phyloP scores from a whole-genome alignment of 2,113 vertebrate genomes.

The Pogona vitticeps region DNA sequence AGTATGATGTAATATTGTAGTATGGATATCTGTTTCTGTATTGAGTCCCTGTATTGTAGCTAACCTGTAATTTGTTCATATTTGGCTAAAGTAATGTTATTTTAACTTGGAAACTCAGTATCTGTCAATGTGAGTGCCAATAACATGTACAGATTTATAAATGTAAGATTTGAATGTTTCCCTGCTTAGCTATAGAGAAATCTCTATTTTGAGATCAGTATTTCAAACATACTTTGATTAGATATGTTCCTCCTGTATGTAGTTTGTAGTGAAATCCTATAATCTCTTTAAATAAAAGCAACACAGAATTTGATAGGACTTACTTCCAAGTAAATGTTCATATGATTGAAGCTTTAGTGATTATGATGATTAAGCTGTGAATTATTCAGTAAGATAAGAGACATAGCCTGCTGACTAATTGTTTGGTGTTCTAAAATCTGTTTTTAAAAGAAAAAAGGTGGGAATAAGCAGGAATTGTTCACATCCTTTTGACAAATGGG shows the following conservation, averaged over 20 bases:
- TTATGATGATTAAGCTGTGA: too few relatives aligned
- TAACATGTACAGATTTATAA: not conserved
- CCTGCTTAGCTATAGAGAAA: not conserved
- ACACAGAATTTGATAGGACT: not conserved
- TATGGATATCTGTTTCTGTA: not conserved
- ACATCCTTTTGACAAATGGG: not conserved
- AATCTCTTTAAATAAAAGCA: not conserved
- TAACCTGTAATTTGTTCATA: too few relatives aligned
- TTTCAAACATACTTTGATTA: not conserved
- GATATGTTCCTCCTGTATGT: not conserved
- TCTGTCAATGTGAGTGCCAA: too few relatives aligned
- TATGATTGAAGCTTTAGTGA: not conserved
- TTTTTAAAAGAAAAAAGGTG: not conserved
- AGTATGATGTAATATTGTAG: not conserved
- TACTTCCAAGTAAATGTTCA: not conserved
- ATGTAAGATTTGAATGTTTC: not conserved
- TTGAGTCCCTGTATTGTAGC: too few relatives aligned
- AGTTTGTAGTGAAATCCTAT: not conserved
- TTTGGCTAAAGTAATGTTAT: too few relatives aligned
- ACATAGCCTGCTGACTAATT: too few relatives aligned
- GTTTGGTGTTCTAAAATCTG: not conserved
- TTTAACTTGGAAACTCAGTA: too few relatives aligned
- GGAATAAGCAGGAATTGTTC: not conserved
- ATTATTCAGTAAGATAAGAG: too few relatives aligned
- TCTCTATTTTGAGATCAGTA: not conserved